Evolutionary conservation across 2,113 vertebrate genomes (phyloP).

Genomic region (Antechinus stuartii): DNA sequence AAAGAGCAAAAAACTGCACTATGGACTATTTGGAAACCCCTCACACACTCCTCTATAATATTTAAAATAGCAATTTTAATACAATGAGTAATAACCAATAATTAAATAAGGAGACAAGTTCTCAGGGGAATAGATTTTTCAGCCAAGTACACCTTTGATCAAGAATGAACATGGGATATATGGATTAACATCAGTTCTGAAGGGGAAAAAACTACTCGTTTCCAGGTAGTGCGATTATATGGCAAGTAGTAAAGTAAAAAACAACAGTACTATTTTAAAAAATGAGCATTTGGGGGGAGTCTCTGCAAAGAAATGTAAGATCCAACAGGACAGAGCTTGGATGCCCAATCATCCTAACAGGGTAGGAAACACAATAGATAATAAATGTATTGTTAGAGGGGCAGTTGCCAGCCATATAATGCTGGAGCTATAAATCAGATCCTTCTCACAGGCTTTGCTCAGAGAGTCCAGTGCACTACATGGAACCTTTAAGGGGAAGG

Average conservation of each 20-base stretch:
- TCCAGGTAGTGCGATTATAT: background rate
- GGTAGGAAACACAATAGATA: background rate
- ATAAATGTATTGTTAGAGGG: background rate
- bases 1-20: background rate
- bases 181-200: slow-evolving; percentile 10
- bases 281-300: background rate
- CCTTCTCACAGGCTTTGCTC: background rate
- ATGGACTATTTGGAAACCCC: background rate
- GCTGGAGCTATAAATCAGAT: background rate
- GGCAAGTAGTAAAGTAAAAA: background rate
- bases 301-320: background rate
- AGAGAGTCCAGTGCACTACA: background rate
- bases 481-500: background rate
- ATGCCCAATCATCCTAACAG: background rate
- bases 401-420: background rate
- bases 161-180: background rate
- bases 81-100: background rate
- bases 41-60: background rate
- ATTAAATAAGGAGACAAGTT: background rate
- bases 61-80: background rate
- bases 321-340: background rate
- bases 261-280: background rate
- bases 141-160: background rate
- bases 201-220: background rate
- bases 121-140: background rate